A percentile compares a stretch with the other conserved stretches of the same genome.
phyloP scores from a whole-genome alignment of 2,888 invertebrate genomes.

The Dryocosmus kuriphilus region DNA sequence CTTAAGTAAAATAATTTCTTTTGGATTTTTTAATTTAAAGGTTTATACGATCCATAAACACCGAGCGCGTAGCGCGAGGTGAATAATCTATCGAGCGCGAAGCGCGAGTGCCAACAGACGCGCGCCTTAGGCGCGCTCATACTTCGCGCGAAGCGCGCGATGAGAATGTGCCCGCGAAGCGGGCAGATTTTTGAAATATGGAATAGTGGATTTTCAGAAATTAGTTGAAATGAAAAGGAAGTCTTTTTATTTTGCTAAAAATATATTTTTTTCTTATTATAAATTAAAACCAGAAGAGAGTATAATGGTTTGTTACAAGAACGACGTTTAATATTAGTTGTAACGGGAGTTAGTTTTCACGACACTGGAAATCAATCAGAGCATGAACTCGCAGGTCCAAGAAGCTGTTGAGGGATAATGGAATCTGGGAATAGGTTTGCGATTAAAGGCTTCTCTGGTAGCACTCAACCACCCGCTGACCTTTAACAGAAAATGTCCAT shows the following conservation, averaged over 20 bases:
- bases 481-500: constrained; percentile 14
- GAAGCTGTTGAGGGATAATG: constrained; percentile 36
- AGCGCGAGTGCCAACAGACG: too few relatives aligned
- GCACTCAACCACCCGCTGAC: constrained; percentile 41
- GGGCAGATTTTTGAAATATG: too few relatives aligned
- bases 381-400: constrained; percentile 20
- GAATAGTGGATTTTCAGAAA: too few relatives aligned
- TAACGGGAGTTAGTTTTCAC: constrained; percentile 3
- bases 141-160: too few relatives aligned
- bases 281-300: background rate
- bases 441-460: constrained; percentile 38
- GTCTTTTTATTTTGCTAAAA: background rate
- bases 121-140: too few relatives aligned
- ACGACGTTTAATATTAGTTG: background rate
- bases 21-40: too few relatives aligned
- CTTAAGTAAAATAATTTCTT: too few relatives aligned
- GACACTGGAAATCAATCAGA: constrained; percentile 38
- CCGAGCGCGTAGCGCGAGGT: too few relatives aligned
- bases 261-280: background rate
- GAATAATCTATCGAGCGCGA: too few relatives aligned
- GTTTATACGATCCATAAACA: too few relatives aligned
- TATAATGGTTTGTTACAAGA: background rate
- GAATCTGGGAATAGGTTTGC: constrained; percentile 32
- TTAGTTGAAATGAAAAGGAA: too few relatives aligned
- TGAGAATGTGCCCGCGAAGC: too few relatives aligned